These are phyloP conservation scores for Elymnias hypermnestra DNA, from an alignment of 1,140 invertebrate species.

Conservation along the genomic window DNA sequence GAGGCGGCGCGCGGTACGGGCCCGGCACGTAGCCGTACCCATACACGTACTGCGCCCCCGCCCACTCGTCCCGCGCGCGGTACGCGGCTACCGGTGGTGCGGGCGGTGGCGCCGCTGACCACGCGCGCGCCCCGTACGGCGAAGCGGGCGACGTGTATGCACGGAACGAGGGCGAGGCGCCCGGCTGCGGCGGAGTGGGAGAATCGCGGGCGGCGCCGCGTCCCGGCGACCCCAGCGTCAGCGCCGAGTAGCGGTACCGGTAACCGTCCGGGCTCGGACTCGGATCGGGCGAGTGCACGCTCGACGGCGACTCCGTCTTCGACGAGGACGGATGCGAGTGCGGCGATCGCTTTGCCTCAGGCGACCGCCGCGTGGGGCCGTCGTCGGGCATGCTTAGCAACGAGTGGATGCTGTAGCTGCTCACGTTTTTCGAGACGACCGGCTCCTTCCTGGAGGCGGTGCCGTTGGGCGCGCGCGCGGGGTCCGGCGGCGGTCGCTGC, in stretches of 20 bases:
- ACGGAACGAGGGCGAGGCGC: conserved; percentile 29
- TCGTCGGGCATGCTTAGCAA: conserved; percentile 78
- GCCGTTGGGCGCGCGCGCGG: conserved; percentile 38
- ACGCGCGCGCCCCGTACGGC: conserved; percentile 24
- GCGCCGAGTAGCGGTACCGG: conserved; percentile 48
- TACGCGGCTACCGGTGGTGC: conserved; percentile 9
- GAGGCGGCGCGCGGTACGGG: conserved; percentile 42
- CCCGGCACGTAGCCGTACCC: conserved; percentile 38
- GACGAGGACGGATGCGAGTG: conserved; percentile 49
- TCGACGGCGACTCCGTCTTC: conserved; percentile 60
- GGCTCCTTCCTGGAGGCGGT: conserved; percentile 38
- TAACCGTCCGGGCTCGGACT: conserved; percentile 58
- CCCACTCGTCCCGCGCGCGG: conserved; percentile 39
- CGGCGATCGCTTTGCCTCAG: conserved; percentile 48
- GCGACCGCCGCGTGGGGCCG: conserved; percentile 44
- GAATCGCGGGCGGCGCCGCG: conserved; percentile 28
- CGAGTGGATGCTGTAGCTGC: conserved; percentile 87
- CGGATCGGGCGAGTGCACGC: conserved; percentile 57
- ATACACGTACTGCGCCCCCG: conserved; percentile 30
- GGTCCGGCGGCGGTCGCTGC: too few relatives aligned
- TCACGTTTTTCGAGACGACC: conserved; percentile 75
- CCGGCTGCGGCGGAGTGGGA: conserved; percentile 38
- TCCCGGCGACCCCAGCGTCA: conserved; percentile 39
- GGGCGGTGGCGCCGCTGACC: conserved; percentile 16
- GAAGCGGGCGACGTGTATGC: conserved; percentile 22